Evolutionary conservation across 2,888 invertebrate species (phyloP).

Genomic region (Vanessa cardui): DNA sequence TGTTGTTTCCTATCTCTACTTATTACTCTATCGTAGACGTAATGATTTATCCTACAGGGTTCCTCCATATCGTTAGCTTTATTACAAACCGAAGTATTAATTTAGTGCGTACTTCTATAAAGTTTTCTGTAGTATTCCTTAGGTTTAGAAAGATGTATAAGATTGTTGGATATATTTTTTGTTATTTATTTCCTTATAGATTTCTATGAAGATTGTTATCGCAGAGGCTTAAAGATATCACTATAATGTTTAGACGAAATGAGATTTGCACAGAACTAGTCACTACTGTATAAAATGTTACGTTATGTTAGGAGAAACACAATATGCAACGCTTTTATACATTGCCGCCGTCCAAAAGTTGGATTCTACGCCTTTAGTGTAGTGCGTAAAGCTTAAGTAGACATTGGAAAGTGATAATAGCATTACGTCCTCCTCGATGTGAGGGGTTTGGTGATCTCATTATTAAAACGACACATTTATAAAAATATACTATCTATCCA

Average conservation of each 20-base stretch:
- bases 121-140: slow-evolving; percentile 74
- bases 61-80: slow-evolving; percentile 82
- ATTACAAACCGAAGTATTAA: slow-evolving; percentile 76
- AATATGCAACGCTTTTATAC: slow-evolving; percentile 54
- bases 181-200: slow-evolving; percentile 40
- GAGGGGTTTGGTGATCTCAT: slow-evolving; percentile 2
- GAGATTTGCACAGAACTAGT: slow-evolving; percentile 40
- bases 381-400: slow-evolving; percentile 26
- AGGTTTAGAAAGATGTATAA: slow-evolving; percentile 61
- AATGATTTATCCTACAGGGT: slow-evolving; percentile 80
- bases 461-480: slow-evolving; percentile 5
- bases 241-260: slow-evolving; percentile 30
- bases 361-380: slow-evolving; percentile 36
- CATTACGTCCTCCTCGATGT: not conserved
- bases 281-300: slow-evolving; percentile 35
- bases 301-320: slow-evolving; percentile 24
- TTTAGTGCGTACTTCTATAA: slow-evolving; percentile 66
- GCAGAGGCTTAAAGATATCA: slow-evolving; percentile 27
- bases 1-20: slow-evolving; percentile 68
- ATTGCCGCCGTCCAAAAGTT: slow-evolving; percentile 60
- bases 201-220: slow-evolving; percentile 38
- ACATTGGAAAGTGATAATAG: slow-evolving; percentile 9
- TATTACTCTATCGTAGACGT: slow-evolving; percentile 67
- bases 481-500: slow-evolving; percentile 4
- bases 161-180: slow-evolving; percentile 55